Evolutionary conservation across 2,888 invertebrate species (phyloP), one percentile per base, ranked within the genome.

Genomic region (Ctena decussata): DNA sequence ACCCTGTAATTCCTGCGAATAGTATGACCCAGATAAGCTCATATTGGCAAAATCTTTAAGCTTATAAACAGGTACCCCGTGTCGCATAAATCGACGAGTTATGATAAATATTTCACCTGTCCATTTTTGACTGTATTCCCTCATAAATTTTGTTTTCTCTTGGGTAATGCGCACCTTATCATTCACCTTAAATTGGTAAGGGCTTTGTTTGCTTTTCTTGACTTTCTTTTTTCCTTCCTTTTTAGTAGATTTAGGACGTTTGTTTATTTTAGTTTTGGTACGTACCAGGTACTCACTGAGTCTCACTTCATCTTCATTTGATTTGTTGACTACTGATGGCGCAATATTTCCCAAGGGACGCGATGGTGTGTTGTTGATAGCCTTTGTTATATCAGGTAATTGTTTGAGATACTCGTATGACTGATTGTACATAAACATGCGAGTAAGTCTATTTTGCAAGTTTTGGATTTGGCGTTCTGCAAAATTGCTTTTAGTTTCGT

Each of bases 91-190:
- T 32, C 83, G 37, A 24, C 32, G 35, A 30, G 12, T 70, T 24
- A 83, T 57, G 35, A n/a, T 72, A 37, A 83, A 79, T 11, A 83
- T 65, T 72, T 83, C 79, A 8, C 72, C 79, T 15, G 79, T 78
- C 75, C 76, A 79, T 39, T 83, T 79, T 60, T 83, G 75, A 60
- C 74, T 21, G 46, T 76, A 83, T 57, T 71, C 75, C 24, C 83
- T 75, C 24, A 49, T 37, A 44, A 83, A 83, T 18, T 32, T 30
- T 24, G 77, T 37, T 18, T 75, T n/a, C n/a, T n/a, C n/a, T n/a
- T 77, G 65, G 46, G 83, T 37, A 35, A 83, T 79, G 18, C 83
- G 30, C 3, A 83, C 83, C 24, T 44, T 70, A 49, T 83, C 79
- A n/a, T 41, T 35, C 32, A 78, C 37, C 49, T 75, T 78, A 21